These are phyloP conservation scores for Entomyzon cyanotis DNA, from an alignment of 2,113 vertebrate genomes.

Conservation along the genomic window DNA sequence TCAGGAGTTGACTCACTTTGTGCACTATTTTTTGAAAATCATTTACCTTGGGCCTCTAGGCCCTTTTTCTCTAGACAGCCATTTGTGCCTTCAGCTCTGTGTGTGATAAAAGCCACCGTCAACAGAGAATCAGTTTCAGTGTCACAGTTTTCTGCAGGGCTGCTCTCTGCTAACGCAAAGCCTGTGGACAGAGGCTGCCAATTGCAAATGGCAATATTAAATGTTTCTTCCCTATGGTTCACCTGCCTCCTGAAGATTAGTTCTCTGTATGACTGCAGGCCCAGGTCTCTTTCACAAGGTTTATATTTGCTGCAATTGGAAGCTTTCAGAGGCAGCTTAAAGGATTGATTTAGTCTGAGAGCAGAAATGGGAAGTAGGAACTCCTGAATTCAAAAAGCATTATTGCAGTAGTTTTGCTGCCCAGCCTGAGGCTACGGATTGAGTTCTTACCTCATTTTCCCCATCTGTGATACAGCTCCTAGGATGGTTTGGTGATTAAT, in stretches of 20 bases:
- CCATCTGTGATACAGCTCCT: not conserved
- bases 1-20: not conserved
- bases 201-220: not conserved
- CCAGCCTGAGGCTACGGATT: not conserved
- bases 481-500: not conserved
- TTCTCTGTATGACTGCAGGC: not conserved
- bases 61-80: not conserved
- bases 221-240: not conserved
- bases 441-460: slow-evolving; percentile 6
- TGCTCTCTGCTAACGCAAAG: not conserved
- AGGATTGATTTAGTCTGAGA: not conserved
- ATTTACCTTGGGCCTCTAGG: not conserved
- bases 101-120: not conserved
- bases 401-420: not conserved
- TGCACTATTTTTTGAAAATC: not conserved
- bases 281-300: not conserved
- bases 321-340: not conserved
- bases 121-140: not conserved
- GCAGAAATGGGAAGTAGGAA: not conserved
- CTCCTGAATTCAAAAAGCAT: not conserved
- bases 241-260: not conserved
- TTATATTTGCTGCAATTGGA: not conserved
- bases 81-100: not conserved
- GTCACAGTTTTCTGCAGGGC: not conserved
- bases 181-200: not conserved